Evolutionary conservation across 2,113 vertebrate species (phyloP), one percentile per base, ranked within the genome.

Genomic region (Verasper variegatus): DNA sequence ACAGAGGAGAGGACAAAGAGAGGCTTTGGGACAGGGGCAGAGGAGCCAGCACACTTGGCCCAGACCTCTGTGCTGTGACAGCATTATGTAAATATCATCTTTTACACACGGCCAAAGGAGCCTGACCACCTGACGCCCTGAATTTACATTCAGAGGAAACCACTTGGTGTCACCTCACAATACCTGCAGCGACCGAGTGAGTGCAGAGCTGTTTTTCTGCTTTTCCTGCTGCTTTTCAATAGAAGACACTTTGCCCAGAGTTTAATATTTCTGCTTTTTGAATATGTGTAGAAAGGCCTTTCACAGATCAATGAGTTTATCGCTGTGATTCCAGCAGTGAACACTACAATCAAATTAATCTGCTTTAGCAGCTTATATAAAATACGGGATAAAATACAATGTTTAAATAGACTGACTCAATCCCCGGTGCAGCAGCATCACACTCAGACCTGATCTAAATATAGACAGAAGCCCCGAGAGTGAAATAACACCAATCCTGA

Each of bases 51-150:
- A 52, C 56, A 47, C 72, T 62, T 62, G 82, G 81, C 74, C 61
- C 56, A 10, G 55, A 72, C 18, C 83, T 71, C 71, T 63, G 78
- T 91, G 90, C 91, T 88, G 82, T 85, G 86, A 92, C 88, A 84
- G 90, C 88, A 88, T 89, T 91, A 92, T 91, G 90, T 89, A 93
- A 92, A 94, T 93, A 90, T 88, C 63, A 85, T 82, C 57, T 84
- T 74, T 82, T 70, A 73, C 71, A 63, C 51, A 3, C 59, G 70
- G 80, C 78, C 81, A 63, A 68, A 83, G 80, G 74, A 90, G 90
- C 88, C 85, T 83, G 87, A 89, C 90, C 83, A 57, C 75, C 81
- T 74, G 74, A 86, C 75, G 70, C 83, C 37, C 49, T 49, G 54
- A 77, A 84, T 89, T 91, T 82, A 87, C 79, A 92, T 92, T 88